These are phyloP conservation scores for Cancer borealis DNA, from an alignment of 2,888 invertebrate species.

Conservation along the genomic window DNA sequence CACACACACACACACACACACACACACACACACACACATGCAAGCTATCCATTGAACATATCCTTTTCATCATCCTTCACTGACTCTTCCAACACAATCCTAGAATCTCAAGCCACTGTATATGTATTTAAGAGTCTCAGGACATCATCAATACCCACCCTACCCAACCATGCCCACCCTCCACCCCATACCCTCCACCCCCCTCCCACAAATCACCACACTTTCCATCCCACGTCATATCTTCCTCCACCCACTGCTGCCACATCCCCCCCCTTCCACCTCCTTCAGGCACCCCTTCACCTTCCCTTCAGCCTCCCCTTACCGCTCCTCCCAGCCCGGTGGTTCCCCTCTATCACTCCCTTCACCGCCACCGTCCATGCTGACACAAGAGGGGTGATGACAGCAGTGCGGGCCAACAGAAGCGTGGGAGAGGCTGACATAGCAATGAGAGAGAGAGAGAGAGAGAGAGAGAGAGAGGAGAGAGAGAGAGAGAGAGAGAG, in stretches of 20 bases:
- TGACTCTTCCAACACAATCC: not conserved
- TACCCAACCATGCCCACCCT: not conserved
- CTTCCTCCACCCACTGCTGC: not conserved
- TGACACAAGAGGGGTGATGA: not conserved
- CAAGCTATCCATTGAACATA: not conserved
- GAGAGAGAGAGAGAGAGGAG: conserved; percentile 20
- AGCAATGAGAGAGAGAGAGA: not conserved
- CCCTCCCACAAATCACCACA: not conserved
- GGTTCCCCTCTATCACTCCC: not conserved
- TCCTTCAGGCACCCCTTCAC: not conserved
- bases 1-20: too few relatives aligned
- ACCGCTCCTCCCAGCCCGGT: not conserved
- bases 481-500: conserved; percentile 20
- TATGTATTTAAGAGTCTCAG: not conserved
- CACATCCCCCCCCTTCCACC: not conserved
- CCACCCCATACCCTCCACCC: not conserved
- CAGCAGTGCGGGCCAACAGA: not conserved
- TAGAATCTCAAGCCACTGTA: not conserved
- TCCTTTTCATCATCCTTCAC: not conserved
- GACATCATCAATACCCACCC: not conserved
- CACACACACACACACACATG: too few relatives aligned
- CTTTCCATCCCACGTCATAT: not conserved
- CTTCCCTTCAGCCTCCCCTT: not conserved
- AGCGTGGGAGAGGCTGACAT: not conserved
- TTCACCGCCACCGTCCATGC: not conserved